Evolutionary conservation across 2,888 invertebrate genomes (phyloP).

Genomic region (Noctua janthina): DNA sequence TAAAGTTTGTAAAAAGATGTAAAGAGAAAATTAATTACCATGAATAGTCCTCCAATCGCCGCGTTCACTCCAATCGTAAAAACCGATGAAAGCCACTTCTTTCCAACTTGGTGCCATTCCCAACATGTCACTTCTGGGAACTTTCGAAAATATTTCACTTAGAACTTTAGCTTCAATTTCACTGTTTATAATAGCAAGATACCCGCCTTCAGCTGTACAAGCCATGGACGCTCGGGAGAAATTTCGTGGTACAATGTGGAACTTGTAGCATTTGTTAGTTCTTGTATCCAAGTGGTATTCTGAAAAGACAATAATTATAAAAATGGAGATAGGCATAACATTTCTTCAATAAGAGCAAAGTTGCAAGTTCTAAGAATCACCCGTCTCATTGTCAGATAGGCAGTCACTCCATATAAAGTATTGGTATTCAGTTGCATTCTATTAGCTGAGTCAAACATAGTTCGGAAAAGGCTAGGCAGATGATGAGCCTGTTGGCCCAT

Average conservation of each 20-base stretch:
- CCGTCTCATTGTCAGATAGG: too few species aligned
- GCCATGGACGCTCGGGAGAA: constrained; percentile 76
- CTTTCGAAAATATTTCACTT: constrained; percentile 65
- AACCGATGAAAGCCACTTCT: not conserved
- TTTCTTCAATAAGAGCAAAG: not conserved
- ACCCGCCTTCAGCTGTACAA: constrained; percentile 76
- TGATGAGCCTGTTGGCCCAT: not conserved
- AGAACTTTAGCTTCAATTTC: constrained; percentile 68
- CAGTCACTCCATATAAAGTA: too few species aligned
- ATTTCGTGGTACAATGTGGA: constrained; percentile 71
- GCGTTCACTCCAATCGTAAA: not conserved
- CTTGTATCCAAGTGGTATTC: constrained; percentile 70
- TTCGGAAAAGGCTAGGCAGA: not conserved
- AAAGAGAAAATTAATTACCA: not conserved
- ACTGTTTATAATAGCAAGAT: constrained; percentile 77
- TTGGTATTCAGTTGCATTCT: too few species aligned
- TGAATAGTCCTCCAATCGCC: not conserved
- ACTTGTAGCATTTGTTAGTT: constrained; percentile 79
- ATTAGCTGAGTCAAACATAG: not conserved
- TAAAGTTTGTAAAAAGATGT: not conserved
- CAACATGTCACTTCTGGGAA: constrained; percentile 62
- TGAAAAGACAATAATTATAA: constrained; percentile 50
- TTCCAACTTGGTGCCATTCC: constrained; percentile 34
- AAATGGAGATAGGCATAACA: not conserved
- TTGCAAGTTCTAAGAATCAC: not conserved